Percentiles rank a stretch among this genome's conserved stretches.
Conservation (phyloP, 2,797 vertebrate species). For the Tapera naevia region DNA sequence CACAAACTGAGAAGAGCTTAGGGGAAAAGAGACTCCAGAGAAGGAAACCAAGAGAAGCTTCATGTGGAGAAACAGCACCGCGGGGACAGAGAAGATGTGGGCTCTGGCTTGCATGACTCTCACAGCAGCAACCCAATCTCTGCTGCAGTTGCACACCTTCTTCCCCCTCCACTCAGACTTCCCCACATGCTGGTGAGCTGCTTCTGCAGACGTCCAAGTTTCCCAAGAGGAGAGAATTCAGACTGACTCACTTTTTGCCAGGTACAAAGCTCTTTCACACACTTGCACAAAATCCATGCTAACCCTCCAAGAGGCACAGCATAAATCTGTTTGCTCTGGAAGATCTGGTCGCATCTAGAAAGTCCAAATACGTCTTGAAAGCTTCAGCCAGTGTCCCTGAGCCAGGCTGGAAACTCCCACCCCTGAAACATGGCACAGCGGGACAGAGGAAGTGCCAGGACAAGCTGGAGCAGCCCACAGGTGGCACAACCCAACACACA, state of each 20-base stretch:
- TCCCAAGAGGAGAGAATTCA: background rate
- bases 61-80: background rate
- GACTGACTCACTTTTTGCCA: background rate
- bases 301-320: background rate
- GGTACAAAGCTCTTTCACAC: background rate
- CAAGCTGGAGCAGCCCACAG: conserved; percentile 28
- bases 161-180: background rate
- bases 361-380: conserved; percentile 10
- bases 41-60: background rate
- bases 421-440: background rate
- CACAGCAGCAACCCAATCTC: background rate
- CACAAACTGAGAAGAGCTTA: background rate
- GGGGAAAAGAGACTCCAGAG: background rate
- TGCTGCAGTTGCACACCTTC: background rate
- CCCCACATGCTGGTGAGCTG: background rate
- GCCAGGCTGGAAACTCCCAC: conserved; percentile 43
- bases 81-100: background rate
- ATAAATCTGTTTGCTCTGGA: background rate
- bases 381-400: conserved; percentile 24
- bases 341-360: background rate
- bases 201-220: background rate
- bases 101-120: background rate
- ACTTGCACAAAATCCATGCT: background rate
- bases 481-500: background rate
- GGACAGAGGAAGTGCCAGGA: conserved; percentile 22